Base-by-base conservation (phyloP, 2,113 vertebrate genomes). In the Bufo gargarizans region DNA sequence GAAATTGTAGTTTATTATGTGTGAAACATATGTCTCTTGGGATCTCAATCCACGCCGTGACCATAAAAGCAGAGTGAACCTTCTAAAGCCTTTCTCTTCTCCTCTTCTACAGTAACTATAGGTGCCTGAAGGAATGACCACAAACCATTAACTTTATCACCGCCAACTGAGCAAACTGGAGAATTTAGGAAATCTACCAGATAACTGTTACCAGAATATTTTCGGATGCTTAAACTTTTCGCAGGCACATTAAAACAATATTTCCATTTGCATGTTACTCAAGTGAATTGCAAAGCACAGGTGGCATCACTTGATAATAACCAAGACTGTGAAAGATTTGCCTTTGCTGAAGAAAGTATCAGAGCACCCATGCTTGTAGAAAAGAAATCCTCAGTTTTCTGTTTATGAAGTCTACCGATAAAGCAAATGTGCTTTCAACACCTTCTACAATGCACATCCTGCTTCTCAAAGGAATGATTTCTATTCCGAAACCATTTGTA, bases 401-500 rank as follows among this genome's bases (percentile, higher is more conserved):
- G 86, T 88, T 83, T 83, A 88, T 88, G 87, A 82, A 76, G 87
- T 77, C 67, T 83, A 76, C 79, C 69, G 69, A 82, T 82, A 82
- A 88, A 88, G 67, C 69, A 82, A 88, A 82, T 82, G 86, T 86
- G 87, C 82, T 86, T 89, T 88, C 83, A 90, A 86, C 87, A 91
- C 91, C 76, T 87, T 88, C 65, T 91, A 85, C 84, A 74, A 90
- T 92, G 91, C 89, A 92, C 63, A 56, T 88, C 78, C 89, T 67
- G 91, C 92, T 89, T 92, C 90, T 90, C 91, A 89, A 85, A 87
- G 91, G 87, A 55, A 4, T 2, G 85, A 87, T 89, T 89, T 71
- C n/a, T 82, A 53, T 87, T 12, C 83, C 85, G 87, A 33, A 84
- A 86, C 84, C 43, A 83, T 45, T 90, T 84, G 67, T 45, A 79